These are phyloP conservation scores for Nymphalis polychloros DNA, from an alignment of 2,888 invertebrate species.

Conservation along the genomic window DNA sequence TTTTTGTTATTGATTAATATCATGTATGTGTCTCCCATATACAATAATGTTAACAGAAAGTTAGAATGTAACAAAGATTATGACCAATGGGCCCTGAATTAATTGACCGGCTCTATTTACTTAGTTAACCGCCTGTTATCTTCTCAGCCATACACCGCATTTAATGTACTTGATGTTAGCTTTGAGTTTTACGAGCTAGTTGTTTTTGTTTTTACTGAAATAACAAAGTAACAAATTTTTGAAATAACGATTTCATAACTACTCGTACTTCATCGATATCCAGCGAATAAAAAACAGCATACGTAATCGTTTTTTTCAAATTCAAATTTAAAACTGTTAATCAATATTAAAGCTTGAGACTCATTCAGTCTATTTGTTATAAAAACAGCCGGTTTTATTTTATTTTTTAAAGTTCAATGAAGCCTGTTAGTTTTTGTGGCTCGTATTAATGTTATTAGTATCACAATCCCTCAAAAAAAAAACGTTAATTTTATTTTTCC, in stretches of 20 bases:
- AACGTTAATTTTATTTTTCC: too few species aligned
- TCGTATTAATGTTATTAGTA: too few species aligned
- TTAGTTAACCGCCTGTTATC: slow-evolving; percentile 74
- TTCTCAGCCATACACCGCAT: slow-evolving; percentile 67
- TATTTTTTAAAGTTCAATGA: too few species aligned
- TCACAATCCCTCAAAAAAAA: too few species aligned
- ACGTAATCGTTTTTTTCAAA: too few species aligned
- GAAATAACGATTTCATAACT: slow-evolving; percentile 1
- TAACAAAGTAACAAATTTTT: slow-evolving; percentile 17
- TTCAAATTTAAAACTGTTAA: too few species aligned
- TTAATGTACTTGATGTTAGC: slow-evolving; percentile 49
- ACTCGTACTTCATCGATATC: slow-evolving; percentile 10
- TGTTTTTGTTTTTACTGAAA: slow-evolving; percentile 34
- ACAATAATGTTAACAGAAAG: slow-evolving; percentile 50
- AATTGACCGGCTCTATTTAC: slow-evolving; percentile 77
- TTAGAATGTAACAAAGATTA: slow-evolving; percentile 74
- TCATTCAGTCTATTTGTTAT: too few species aligned
- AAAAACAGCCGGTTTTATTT: too few species aligned
- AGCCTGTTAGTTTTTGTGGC: too few species aligned
- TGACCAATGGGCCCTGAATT: slow-evolving; percentile 79
- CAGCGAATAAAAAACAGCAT: not conserved
- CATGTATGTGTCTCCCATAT: not conserved
- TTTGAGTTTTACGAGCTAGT: slow-evolving; percentile 39
- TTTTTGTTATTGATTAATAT: not conserved
- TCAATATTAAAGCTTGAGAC: too few species aligned